Evolutionary conservation across 2,888 invertebrate species (phyloP).

Genomic region (Cantharis flavilabris): DNA sequence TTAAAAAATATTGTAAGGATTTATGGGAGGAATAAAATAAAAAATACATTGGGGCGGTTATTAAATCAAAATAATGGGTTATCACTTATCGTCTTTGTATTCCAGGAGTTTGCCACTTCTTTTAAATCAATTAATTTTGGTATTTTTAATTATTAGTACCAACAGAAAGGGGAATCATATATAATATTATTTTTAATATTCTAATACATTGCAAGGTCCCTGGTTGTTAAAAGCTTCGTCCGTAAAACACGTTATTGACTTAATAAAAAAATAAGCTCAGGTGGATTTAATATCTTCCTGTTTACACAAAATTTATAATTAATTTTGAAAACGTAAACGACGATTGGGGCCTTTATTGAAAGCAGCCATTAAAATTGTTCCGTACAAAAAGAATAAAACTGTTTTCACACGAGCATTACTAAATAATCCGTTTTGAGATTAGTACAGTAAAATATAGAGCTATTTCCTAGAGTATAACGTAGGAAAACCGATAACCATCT

Average conservation of each 20-base stretch:
- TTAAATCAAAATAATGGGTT: neutral
- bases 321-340: neutral
- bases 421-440: conserved; percentile 40
- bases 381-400: conserved; percentile 23
- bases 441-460: conserved; percentile 47
- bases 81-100: neutral
- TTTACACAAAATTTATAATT: neutral
- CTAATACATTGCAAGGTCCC: neutral
- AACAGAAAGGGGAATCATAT: neutral
- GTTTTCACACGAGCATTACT: conserved; percentile 31
- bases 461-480: conserved; percentile 42
- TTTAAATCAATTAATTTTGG: neutral
- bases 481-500: conserved; percentile 47
- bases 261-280: neutral
- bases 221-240: neutral
- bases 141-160: neutral
- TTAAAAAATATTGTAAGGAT: neutral
- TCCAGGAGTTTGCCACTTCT: neutral
- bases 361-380: neutral
- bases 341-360: neutral
- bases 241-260: neutral
- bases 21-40: neutral
- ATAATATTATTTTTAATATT: neutral
- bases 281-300: neutral
- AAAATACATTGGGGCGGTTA: neutral